Evolutionary conservation across 2,888 invertebrate species (phyloP).

Genomic region (Heliconius erato): DNA sequence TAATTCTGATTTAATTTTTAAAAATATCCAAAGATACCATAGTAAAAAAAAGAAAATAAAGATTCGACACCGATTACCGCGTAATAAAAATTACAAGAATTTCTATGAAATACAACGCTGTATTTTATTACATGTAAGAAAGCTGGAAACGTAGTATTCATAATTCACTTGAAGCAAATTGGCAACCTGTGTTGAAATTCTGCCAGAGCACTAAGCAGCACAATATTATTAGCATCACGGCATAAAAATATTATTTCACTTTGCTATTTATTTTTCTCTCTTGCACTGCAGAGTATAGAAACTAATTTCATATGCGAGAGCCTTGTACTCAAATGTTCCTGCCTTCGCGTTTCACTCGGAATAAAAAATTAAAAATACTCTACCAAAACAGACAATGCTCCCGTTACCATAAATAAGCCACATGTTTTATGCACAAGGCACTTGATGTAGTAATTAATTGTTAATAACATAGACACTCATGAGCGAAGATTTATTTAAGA

Average conservation of each 20-base stretch:
- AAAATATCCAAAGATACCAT: background rate
- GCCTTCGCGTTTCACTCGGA: conserved; percentile 5
- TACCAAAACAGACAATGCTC: conserved; percentile 8
- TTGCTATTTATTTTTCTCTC: conserved; percentile 51
- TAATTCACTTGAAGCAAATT: conserved; percentile 32
- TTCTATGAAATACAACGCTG: background rate
- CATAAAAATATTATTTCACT: conserved; percentile 62
- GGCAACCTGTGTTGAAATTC: conserved; percentile 60
- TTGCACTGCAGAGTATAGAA: conserved; percentile 52
- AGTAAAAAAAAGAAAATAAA: background rate
- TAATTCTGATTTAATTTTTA: background rate
- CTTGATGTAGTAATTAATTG: background rate
- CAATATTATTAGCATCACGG: conserved; percentile 58
- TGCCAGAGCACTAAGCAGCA: conserved; percentile 59
- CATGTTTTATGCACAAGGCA: background rate
- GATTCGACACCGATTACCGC: background rate
- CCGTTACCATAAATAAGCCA: background rate
- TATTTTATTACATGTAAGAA: background rate
- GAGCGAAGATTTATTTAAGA: background rate
- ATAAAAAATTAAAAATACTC: conserved; percentile 23
- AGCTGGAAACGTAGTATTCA: conserved; percentile 16
- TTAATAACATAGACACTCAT: background rate
- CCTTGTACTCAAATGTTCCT: conserved; percentile 24
- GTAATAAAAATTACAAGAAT: background rate
- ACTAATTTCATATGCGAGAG: conserved; percentile 55